Evolutionary conservation across 1,140 invertebrate species (phyloP).

Genomic region (Onthophagus taurus): DNA sequence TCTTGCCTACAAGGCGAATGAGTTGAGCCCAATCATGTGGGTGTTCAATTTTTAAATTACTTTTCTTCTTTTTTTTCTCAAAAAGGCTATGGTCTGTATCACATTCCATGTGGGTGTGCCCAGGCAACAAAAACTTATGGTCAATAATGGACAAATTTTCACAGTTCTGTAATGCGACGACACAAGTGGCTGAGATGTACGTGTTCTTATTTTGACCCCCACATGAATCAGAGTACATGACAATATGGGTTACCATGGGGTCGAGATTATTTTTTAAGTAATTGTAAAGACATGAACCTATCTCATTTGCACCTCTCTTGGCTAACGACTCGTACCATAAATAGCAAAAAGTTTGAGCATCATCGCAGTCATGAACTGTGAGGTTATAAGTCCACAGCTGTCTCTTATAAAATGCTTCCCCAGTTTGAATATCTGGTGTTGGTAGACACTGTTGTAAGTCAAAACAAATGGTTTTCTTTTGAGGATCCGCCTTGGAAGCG

Average conservation of each 20-base stretch:
- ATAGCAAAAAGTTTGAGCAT: slow-evolving; percentile 23
- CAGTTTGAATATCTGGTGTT: slow-evolving; percentile 27
- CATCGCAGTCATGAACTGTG: slow-evolving; percentile 27
- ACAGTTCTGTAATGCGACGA: not conserved
- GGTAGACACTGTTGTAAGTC: slow-evolving; percentile 35
- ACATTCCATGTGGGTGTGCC: slow-evolving; percentile 15
- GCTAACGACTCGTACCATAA: slow-evolving; percentile 8
- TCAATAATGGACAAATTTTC: slow-evolving; percentile 11
- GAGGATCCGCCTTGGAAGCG: not conserved
- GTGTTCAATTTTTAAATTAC: slow-evolving; percentile 10
- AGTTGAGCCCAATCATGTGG: slow-evolving; percentile 12
- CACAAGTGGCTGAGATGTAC: slow-evolving; percentile 3
- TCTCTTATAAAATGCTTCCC: slow-evolving; percentile 32
- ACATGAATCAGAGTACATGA: slow-evolving; percentile 33
- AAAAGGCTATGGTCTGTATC: slow-evolving; percentile 13
- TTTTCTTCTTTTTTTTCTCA: slow-evolving; percentile 13
- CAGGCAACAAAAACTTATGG: slow-evolving; percentile 4
- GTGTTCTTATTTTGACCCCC: slow-evolving; percentile 34
- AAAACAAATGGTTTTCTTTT: slow-evolving; percentile 19
- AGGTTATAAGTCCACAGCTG: slow-evolving; percentile 36
- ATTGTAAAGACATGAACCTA: slow-evolving; percentile 19
- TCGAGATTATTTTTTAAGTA: slow-evolving; percentile 27
- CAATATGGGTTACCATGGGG: slow-evolving; percentile 23
- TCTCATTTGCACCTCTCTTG: slow-evolving; percentile 8
- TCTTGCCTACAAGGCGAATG: slow-evolving; percentile 8